Conservation (phyloP, 2,888 invertebrate species). For the Rotaria sp. region DNA sequence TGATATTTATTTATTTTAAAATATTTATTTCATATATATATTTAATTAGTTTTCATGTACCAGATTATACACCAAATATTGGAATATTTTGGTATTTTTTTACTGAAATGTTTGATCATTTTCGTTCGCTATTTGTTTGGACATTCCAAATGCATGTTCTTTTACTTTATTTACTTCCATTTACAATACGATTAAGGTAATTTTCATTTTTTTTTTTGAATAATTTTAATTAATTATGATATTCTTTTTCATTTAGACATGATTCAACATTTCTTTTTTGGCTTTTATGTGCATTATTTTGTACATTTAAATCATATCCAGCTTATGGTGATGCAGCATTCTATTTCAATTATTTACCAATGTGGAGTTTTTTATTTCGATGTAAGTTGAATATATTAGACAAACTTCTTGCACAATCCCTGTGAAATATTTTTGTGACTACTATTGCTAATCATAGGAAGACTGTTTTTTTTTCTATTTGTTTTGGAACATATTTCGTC, state of each 20-base stretch:
- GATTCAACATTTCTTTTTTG: conserved; percentile 57
- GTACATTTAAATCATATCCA: conserved; percentile 93
- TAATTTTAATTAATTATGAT: background rate
- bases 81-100: conserved; percentile 99
- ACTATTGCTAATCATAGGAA: too few relatives aligned
- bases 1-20: background rate
- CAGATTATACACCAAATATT: conserved; percentile 88
- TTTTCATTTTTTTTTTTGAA: conserved; percentile 47
- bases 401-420: background rate
- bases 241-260: conserved; percentile 48
- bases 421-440: too few relatives aligned
- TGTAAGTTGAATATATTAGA: conserved; percentile 63
- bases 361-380: conserved; percentile 78
- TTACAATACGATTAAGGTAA: conserved; percentile 59
- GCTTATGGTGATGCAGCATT: conserved; percentile 88
- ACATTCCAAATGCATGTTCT: conserved; percentile 89
- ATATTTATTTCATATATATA: background rate
- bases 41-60: conserved; percentile 59
- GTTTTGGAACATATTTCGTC: too few relatives aligned
- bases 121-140: conserved; percentile 82
- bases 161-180: conserved; percentile 77
- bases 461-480: too few relatives aligned
- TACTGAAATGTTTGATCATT: conserved; percentile 99
- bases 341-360: conserved; percentile 77
- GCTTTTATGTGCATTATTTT: conserved; percentile 61